Base-by-base conservation (phyloP, 2,113 vertebrate species). In the Toxostoma redivivum region DNA sequence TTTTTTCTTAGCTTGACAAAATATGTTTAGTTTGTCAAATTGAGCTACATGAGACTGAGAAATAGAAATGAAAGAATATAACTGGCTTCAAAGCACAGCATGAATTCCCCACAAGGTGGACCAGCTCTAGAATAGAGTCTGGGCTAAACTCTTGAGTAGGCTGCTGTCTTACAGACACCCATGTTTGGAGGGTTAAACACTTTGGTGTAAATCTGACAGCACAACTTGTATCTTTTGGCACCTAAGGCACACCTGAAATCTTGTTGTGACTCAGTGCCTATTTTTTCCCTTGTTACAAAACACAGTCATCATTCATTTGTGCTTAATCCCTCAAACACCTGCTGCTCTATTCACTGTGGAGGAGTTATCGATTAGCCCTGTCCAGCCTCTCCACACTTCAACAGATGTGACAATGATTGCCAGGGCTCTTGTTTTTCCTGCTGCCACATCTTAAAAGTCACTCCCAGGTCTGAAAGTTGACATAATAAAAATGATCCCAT, bases 281-380 rank as follows among this genome's bases (percentile, higher is more conserved):
- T 81, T 42, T 48, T 79, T 84, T 76, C 53, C n/a, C 48, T 69
- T 93, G 45, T 53, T 76, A 81, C 33, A 71, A 76, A 86, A 28
- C 28, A 0, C 6, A 35, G 42, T 14, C 58, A 22, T 27, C 11
- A 0, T 37, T 76, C 2, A 4, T 51, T 74, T 42, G 27, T 30
- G 40, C 38, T 72, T 27, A 61, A 57, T 54, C 42, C 33, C 70
- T 81, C 45, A 25, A 25, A 58, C 4, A 6, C 44, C 24, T 45
- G 67, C 82, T 77, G 70, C 47, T 57, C 67, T 9, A 7, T 31
- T 77, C 79, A 24, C 44, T 10, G 72, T 7, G 13, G 38, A 64
- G 61, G 27, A 78, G 27, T 3, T 9, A 42, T 38, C 3, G 1
- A 74, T 64, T 8, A 35, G 45, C 30, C 64, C 7, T 15, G 23